Conservation (phyloP, 1,140 invertebrate species). For the Drosophila pectinifera region DNA sequence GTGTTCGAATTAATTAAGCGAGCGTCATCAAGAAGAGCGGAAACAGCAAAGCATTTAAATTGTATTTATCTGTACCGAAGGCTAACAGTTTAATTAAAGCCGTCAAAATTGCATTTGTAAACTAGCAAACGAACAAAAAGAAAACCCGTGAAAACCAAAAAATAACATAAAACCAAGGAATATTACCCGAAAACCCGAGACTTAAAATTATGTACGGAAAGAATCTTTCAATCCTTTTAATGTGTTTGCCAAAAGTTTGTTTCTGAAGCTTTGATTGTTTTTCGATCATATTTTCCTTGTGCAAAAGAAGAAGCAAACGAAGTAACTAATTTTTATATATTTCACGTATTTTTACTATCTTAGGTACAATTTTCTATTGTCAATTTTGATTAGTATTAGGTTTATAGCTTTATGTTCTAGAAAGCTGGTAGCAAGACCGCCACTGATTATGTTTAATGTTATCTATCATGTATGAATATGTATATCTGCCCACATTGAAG, state of each 20-base stretch:
- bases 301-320: constrained; percentile 36
- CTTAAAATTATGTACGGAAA: constrained; percentile 19
- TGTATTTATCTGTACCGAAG: constrained; percentile 72
- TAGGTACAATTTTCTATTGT: constrained; percentile 64
- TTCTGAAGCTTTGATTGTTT: constrained; percentile 39
- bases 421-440: constrained; percentile 54
- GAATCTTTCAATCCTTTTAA: constrained; percentile 24
- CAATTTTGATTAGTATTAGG: constrained; percentile 73
- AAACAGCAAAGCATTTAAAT: constrained; percentile 74
- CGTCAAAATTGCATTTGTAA: constrained; percentile 82
- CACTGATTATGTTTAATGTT: constrained; percentile 68
- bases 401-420: constrained; percentile 76
- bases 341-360: constrained; percentile 57
- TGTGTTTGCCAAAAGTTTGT: constrained; percentile 33
- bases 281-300: constrained; percentile 38
- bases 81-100: constrained; percentile 65
- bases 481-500: constrained; percentile 53
- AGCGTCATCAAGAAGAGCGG: constrained; percentile 44
- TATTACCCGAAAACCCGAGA: constrained; percentile 21
- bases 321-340: constrained; percentile 50
- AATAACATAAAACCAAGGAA: constrained; percentile 16
- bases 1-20: constrained; percentile 59
- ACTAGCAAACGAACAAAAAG: constrained; percentile 39
- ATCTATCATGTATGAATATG: constrained; percentile 53
- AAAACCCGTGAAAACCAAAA: constrained; percentile 31